Evolutionary conservation across 2,888 invertebrate species (phyloP).

Genomic region (Euclidia mi): DNA sequence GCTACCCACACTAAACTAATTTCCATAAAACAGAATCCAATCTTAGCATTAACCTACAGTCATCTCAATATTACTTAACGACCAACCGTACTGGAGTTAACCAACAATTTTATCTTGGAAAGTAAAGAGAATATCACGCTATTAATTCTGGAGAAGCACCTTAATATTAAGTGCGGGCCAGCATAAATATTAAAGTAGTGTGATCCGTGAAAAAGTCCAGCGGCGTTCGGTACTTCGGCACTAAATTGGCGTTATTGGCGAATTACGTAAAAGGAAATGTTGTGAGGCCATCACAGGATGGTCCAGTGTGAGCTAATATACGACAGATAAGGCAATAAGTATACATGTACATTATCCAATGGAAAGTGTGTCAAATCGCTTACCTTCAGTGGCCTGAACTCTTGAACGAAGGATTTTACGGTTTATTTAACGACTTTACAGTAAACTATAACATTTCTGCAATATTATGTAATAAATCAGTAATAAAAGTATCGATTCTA

Average conservation of each 20-base stretch:
- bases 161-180: slow-evolving; percentile 52
- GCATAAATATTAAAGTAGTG: slow-evolving; percentile 58
- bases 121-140: slow-evolving; percentile 49
- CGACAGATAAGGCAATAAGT: not conserved
- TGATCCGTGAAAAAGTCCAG: slow-evolving; percentile 50
- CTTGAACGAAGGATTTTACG: too few relatives aligned
- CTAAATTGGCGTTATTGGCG: slow-evolving; percentile 63
- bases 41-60: not conserved
- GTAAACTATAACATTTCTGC: too few relatives aligned
- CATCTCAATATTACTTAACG: slow-evolving; percentile 1
- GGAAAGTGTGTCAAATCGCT: too few relatives aligned
- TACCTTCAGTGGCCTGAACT: too few relatives aligned
- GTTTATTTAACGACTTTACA: too few relatives aligned
- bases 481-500: too few relatives aligned
- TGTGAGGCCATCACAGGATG: slow-evolving; percentile 21
- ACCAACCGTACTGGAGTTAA: slow-evolving; percentile 4
- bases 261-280: slow-evolving; percentile 59
- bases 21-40: too few relatives aligned
- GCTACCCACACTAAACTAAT: too few relatives aligned
- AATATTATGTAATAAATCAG: too few relatives aligned
- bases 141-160: slow-evolving; percentile 47
- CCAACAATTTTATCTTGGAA: slow-evolving; percentile 37
- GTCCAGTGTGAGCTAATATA: slow-evolving; percentile 37
- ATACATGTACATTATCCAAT: too few relatives aligned
- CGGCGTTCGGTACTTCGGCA: slow-evolving; percentile 53